Conservation (phyloP, 1,140 invertebrate genomes). For the Callitettix versicolor region DNA sequence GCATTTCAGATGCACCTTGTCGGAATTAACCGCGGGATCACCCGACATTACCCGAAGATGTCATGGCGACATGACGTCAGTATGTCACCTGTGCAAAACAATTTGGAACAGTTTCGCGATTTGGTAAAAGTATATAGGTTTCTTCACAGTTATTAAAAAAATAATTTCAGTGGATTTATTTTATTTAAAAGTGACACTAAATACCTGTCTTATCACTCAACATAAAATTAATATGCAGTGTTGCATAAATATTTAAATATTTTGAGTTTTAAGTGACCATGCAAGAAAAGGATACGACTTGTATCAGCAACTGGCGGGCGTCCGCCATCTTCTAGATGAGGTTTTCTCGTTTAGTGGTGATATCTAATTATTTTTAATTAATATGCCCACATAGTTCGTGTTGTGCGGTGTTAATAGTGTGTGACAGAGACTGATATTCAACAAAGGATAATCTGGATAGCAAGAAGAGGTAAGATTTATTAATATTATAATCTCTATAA, state of each 20-base stretch:
- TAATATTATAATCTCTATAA: neutral
- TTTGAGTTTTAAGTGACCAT: conserved; percentile 12
- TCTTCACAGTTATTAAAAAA: neutral
- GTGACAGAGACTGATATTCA: neutral
- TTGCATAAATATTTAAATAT: neutral
- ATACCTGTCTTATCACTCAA: neutral
- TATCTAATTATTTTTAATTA: conserved; percentile 3
- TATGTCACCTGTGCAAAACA: conserved; percentile 22
- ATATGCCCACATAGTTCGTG: neutral
- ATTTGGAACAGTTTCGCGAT: conserved; percentile 13
- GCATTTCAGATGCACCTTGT: conserved; percentile 6
- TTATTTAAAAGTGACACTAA: neutral
- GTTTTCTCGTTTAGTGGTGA: conserved; percentile 14
- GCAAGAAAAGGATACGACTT: conserved; percentile 14
- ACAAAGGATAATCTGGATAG: conserved; percentile 9
- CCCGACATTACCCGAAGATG: conserved; percentile 17
- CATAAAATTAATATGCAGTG: neutral
- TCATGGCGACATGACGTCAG: conserved; percentile 20
- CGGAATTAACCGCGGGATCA: conserved; percentile 12
- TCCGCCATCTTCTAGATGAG: conserved; percentile 20
- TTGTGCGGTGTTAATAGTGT: conserved; percentile 8
- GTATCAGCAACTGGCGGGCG: conserved; percentile 14
- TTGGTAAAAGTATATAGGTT: conserved; percentile 2
- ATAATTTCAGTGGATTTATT: neutral
- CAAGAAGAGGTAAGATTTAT: conserved; percentile 6